These are phyloP conservation scores for Spilarctia lutea DNA, from an alignment of 2,888 invertebrate genomes.

Conservation along the genomic window DNA sequence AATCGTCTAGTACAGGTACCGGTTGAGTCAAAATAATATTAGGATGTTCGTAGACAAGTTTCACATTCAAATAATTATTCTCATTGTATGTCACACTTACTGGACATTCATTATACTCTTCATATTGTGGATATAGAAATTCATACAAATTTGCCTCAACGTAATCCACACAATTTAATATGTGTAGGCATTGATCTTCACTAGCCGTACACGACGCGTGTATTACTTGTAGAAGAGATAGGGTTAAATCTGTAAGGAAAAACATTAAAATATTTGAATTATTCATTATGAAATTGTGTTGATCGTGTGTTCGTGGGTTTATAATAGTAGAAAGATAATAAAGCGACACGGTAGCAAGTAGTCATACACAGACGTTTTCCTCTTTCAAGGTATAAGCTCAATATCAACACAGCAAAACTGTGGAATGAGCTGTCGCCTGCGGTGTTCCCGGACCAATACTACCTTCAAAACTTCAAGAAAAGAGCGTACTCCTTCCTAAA, in stretches of 20 bases:
- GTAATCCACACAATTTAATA: background rate
- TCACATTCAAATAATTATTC: background rate
- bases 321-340: no score
- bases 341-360: no score
- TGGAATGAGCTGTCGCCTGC: no score
- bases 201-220: background rate
- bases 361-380: no score
- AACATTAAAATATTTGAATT: background rate
- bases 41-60: background rate
- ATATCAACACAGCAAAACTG: no score
- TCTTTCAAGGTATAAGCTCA: no score
- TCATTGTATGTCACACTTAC: background rate
- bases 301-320: no score
- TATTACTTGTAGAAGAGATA: background rate
- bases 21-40: background rate
- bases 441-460: no score
- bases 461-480: no score
- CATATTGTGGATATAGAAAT: background rate
- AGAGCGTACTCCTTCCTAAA: no score
- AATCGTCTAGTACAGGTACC: background rate
- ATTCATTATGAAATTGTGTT: no score
- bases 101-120: background rate
- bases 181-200: background rate
- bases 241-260: constrained; percentile 4
- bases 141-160: background rate